Conservation (phyloP, 2,113 vertebrate genomes). For the Microtus oregoni region DNA sequence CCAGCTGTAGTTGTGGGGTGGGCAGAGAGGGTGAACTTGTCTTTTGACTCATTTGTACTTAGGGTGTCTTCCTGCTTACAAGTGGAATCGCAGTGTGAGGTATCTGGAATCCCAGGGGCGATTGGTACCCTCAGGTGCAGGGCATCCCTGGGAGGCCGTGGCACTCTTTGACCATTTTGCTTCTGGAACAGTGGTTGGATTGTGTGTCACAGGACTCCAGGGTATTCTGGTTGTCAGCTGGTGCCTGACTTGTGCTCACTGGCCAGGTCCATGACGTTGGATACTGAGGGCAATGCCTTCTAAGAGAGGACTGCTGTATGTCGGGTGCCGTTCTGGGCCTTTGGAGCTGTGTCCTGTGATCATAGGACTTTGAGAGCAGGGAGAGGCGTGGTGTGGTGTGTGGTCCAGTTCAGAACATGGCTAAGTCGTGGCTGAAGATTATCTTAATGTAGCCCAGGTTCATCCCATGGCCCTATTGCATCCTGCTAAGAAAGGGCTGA, state of each 20-base stretch:
- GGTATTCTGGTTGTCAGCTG: not conserved
- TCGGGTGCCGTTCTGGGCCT: not conserved
- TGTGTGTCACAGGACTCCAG: not conserved
- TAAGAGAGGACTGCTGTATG: not conserved
- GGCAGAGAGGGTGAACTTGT: not conserved
- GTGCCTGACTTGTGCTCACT: not conserved
- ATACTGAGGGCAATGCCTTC: not conserved
- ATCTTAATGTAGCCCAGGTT: not conserved
- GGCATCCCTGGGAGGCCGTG: too few species aligned
- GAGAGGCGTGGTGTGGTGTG: not conserved
- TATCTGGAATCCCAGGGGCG: not conserved
- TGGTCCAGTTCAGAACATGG: not conserved
- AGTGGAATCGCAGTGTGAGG: not conserved
- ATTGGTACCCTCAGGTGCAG: not conserved
- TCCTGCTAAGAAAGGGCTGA: not conserved
- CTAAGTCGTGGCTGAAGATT: not conserved
- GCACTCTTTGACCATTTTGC: not conserved
- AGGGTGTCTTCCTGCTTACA: not conserved
- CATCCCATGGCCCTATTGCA: too few species aligned
- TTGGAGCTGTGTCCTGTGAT: not conserved
- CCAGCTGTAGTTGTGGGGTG: not conserved
- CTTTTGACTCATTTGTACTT: not conserved
- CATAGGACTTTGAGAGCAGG: not conserved
- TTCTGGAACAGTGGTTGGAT: not conserved
- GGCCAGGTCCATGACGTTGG: not conserved